Evolutionary conservation across 2,797 vertebrate species (phyloP).

Genomic region (Coracias cyanogaster): DNA sequence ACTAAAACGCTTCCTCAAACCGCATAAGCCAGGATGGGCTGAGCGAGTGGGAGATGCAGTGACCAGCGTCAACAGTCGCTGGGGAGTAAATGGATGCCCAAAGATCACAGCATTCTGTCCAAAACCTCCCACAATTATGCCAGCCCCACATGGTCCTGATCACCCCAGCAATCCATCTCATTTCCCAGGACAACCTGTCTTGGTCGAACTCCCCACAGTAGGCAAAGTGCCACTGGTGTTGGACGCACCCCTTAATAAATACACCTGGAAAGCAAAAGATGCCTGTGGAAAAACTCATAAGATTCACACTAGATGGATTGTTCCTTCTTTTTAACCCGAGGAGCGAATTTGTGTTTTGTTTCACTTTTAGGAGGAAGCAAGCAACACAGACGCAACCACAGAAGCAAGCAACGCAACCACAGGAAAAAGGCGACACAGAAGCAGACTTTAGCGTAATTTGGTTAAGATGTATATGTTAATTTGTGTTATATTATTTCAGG

Average conservation of each 20-base stretch:
- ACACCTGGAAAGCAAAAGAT: too few relatives aligned
- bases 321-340: too few relatives aligned
- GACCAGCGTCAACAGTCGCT: neutral
- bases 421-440: too few relatives aligned
- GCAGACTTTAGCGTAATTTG: too few relatives aligned
- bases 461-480: too few relatives aligned
- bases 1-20: neutral
- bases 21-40: neutral
- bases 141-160: neutral
- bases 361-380: too few relatives aligned
- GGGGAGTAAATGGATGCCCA: neutral
- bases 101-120: neutral
- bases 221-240: neutral
- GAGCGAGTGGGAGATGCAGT: fast-evolving
- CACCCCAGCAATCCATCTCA: neutral
- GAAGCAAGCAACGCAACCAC: too few relatives aligned
- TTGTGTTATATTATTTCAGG: too few relatives aligned
- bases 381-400: too few relatives aligned
- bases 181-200: neutral
- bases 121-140: neutral
- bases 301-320: too few relatives aligned
- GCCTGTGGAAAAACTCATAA: too few relatives aligned
- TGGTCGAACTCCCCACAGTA: neutral
- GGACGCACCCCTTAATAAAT: neutral
- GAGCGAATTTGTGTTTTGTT: too few relatives aligned